Base-by-base conservation (phyloP, 2,888 invertebrate species). In the Campoplex nolae region DNA sequence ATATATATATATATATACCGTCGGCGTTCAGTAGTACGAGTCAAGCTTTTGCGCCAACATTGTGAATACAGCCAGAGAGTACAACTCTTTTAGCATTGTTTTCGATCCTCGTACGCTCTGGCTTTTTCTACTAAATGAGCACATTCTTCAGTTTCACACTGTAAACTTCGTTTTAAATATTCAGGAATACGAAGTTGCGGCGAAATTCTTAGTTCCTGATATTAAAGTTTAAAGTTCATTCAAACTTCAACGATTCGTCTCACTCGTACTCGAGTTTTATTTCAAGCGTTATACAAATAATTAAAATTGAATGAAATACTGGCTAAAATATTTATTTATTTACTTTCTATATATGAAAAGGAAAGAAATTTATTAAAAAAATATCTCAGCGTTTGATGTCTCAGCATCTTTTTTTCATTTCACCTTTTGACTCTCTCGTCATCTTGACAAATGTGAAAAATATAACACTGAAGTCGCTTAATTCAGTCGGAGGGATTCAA, bases 1-100 rank as follows among this genome's bases (percentile, higher is more conserved):
- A 23, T 23, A 23, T 23, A 23, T 23, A 23, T 23, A 23, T 23
- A 23, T 23, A 35, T 28, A 51, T 51, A 67, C 48, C 48, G 48
- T 67, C 11, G 35, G 65, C 42, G 45, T 35, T 56, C 70, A 78
- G 83, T 83, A 79, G 84, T 84, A 54, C 78, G 78, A 68, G 74
- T 79, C 84, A 32, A 68, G 73, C 45, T 78, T 73, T 48, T 23
- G 48, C 45, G 42, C 77, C 74, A 51, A 74, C 78, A 68, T 45
- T 3, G 67, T 62, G 78, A 51, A 28, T 35, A 16, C 8, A 35
- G n/a, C 23, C 54, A 18, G 45, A 45, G 70, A n/a, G 35, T 38
- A 58, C 42, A 70, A 28, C 58, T 62, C 73, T 51, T 54, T 51
- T 65, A 65, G 58, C 42, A 83, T 83, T 78, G 83, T 78, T 83